A percentile compares a stretch with the other conserved stretches of the same genome.
phyloP scores from a whole-genome alignment of 2,113 vertebrate species.

The Semnopithecus entellus region DNA sequence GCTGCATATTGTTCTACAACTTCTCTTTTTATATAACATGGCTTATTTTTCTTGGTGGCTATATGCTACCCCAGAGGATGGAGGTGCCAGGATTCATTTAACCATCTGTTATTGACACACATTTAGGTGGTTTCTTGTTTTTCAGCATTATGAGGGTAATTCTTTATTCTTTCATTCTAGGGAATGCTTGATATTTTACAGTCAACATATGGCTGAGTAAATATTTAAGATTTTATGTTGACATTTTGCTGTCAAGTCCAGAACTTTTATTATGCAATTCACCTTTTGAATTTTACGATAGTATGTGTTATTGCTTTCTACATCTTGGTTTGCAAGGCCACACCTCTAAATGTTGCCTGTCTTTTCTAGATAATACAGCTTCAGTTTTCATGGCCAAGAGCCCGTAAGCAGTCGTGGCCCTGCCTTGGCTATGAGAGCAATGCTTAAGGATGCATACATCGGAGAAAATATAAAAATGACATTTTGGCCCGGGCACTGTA shows the following conservation, averaged over 20 bases:
- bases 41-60: background rate
- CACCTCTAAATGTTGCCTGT: background rate
- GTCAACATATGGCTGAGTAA: slow-evolving; percentile 38
- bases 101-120: background rate
- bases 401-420: background rate
- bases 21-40: background rate
- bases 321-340: slow-evolving; percentile 28
- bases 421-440: background rate
- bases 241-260: slow-evolving; percentile 30
- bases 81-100: background rate
- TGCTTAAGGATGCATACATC: background rate
- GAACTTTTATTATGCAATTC: slow-evolving; percentile 26
- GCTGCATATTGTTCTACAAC: background rate
- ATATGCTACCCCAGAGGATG: background rate
- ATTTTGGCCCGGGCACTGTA: too few species aligned
- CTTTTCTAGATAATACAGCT: background rate
- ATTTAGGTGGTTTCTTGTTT: background rate
- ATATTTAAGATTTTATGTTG: slow-evolving; percentile 56
- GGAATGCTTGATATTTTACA: background rate
- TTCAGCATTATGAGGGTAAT: background rate
- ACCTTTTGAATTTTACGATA: slow-evolving; percentile 19
- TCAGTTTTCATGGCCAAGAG: background rate
- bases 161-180: slow-evolving; percentile 39
- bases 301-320: background rate
- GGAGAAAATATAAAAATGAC: background rate